Conservation (phyloP, 2,113 vertebrate genomes). For the Zeus faber region DNA sequence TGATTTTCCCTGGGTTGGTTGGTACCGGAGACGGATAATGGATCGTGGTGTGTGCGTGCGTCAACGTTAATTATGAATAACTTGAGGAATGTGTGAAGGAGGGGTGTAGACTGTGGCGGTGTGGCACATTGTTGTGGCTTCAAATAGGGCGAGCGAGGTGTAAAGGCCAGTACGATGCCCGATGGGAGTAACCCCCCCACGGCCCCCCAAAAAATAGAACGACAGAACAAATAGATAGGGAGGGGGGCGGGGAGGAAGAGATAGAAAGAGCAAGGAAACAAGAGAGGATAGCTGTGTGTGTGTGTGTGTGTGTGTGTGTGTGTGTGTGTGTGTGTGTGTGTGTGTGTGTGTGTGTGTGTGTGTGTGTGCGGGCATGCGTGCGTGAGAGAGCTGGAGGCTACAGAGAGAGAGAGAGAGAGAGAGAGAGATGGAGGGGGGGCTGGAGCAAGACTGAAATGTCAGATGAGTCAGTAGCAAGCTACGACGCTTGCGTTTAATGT, state of each 20-base stretch:
- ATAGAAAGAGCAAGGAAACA: too few species aligned
- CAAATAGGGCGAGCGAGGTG: slow-evolving; percentile 13
- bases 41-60: not conserved
- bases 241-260: not conserved
- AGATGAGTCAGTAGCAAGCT: slow-evolving; percentile 70
- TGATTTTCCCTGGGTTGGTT: too few species aligned
- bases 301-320: too few species aligned
- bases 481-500: slow-evolving; percentile 59
- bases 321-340: not conserved
- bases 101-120: slow-evolving; percentile 24
- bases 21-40: slow-evolving; percentile 3
- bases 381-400: slow-evolving; percentile 24
- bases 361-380: not conserved
- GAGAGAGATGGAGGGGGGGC: slow-evolving; percentile 7
- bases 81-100: slow-evolving; percentile 34
- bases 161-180: not conserved
- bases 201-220: too few species aligned
- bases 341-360: not conserved
- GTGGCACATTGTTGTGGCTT: slow-evolving; percentile 18
- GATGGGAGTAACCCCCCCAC: too few species aligned
- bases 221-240: not conserved
- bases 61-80: slow-evolving; percentile 34
- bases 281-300: not conserved
- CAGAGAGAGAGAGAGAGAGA: slow-evolving; percentile 36
- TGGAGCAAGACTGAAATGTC: slow-evolving; percentile 60